These are phyloP conservation scores for Calephelis perditalis DNA, from an alignment of 2,888 invertebrate genomes.

Conservation along the genomic window DNA sequence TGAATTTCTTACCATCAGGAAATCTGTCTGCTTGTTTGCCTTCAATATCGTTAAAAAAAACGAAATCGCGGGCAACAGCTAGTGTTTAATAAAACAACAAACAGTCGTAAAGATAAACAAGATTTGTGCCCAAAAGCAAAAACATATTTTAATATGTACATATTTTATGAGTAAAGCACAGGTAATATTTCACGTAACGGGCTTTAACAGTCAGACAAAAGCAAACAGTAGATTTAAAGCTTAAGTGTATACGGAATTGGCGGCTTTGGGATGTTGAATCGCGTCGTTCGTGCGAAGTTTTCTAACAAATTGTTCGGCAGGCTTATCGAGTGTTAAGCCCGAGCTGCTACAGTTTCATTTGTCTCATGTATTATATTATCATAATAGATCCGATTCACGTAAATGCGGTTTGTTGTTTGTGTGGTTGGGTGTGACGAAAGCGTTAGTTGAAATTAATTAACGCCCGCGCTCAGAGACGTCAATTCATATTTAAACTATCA, in stretches of 20 bases:
- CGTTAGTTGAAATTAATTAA: too few relatives aligned
- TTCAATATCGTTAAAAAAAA: too few relatives aligned
- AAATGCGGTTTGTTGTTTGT: too few relatives aligned
- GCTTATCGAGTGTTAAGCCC: slow-evolving; percentile 23
- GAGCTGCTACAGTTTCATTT: slow-evolving; percentile 14
- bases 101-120: slow-evolving; percentile 17
- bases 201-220: slow-evolving; percentile 15
- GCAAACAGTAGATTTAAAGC: slow-evolving; percentile 17
- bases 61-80: too few relatives aligned
- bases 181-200: slow-evolving; percentile 9
- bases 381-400: too few relatives aligned
- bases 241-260: slow-evolving; percentile 19
- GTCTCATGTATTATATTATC: not conserved
- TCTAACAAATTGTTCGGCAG: slow-evolving; percentile 29
- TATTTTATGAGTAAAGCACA: slow-evolving; percentile 10
- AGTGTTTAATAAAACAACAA: not conserved
- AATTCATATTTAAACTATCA: too few relatives aligned
- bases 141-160: slow-evolving; percentile 10
- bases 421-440: too few relatives aligned
- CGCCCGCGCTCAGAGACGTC: too few relatives aligned
- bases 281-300: slow-evolving; percentile 22
- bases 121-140: slow-evolving; percentile 1
- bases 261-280: slow-evolving; percentile 18
- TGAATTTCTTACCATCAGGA: too few relatives aligned
- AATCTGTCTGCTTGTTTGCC: too few relatives aligned